These are phyloP conservation scores for Rhysida immarginata DNA, from an alignment of 1,140 invertebrate species.

Conservation along the genomic window DNA sequence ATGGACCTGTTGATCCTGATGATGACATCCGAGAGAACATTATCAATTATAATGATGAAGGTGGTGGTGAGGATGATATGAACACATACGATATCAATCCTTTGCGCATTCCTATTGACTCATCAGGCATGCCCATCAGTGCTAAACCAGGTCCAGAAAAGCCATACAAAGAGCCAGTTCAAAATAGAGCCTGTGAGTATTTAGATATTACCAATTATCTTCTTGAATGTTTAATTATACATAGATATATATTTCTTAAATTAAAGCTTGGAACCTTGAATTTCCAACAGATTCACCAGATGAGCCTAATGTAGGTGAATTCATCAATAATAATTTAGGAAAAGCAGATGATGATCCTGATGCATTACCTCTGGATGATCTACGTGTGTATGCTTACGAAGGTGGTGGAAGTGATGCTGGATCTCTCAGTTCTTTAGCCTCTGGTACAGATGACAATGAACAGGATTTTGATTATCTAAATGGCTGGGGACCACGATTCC, in stretches of 20 bases:
- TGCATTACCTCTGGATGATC: conserved; percentile 81
- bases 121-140: conserved; percentile 18
- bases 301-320: conserved; percentile 74
- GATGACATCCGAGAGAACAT: conserved; percentile 95
- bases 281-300: conserved; percentile 31
- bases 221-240: not conserved
- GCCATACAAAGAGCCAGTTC: conserved; percentile 6
- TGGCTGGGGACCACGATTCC: conserved; percentile 37
- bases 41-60: conserved; percentile 93
- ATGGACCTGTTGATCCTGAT: conserved; percentile 71
- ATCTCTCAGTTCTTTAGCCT: conserved; percentile 80
- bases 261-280: not conserved
- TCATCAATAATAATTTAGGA: conserved; percentile 74
- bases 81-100: conserved; percentile 85
- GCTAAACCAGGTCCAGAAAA: conserved; percentile 18
- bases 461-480: conserved; percentile 38
- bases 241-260: not conserved
- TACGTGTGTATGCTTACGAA: conserved; percentile 90
- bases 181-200: conserved; percentile 7
- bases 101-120: conserved; percentile 39
- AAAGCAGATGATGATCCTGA: conserved; percentile 77
- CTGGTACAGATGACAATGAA: conserved; percentile 44
- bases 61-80: conserved; percentile 82
- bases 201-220: conserved; percentile 24
- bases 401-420: conserved; percentile 85